Percentiles rank a stretch among this genome's conserved stretches.
Evolutionary conservation across 2,797 vertebrate species (phyloP).

Genomic region (Hydrolagus colliei): DNA sequence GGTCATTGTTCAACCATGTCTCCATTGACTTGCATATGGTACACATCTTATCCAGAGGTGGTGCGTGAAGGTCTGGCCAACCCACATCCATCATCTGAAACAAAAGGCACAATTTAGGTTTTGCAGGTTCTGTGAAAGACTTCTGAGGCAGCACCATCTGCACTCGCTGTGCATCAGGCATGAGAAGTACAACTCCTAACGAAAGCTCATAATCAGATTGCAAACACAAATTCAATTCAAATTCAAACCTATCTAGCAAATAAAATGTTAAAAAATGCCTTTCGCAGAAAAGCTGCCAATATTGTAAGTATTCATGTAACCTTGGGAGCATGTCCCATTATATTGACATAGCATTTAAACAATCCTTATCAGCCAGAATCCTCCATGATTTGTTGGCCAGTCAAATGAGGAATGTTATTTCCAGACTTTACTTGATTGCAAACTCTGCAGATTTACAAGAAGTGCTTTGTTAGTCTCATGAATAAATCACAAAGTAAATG

Average conservation of each 20-base stretch:
- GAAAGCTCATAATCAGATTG: background rate
- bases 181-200: too few species aligned
- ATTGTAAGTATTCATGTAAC: background rate
- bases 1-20: constrained; percentile 79
- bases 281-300: background rate
- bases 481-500: background rate
- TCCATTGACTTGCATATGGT: constrained; percentile 95
- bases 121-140: background rate
- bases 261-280: background rate
- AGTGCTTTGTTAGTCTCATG: background rate
- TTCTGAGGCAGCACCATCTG: too few species aligned
- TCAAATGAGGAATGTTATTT: background rate
- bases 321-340: background rate
- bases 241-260: too few species aligned
- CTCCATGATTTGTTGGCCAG: background rate
- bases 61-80: constrained; percentile 91
- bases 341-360: background rate
- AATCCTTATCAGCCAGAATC: background rate
- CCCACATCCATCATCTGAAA: constrained; percentile 83
- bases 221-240: background rate
- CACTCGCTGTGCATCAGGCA: too few species aligned
- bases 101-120: constrained; percentile 31
- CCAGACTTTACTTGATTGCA: background rate
- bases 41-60: constrained; percentile 86
- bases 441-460: background rate